Evolutionary conservation across 2,888 invertebrate species (phyloP), one percentile per base, ranked within the genome.

Genomic region (Eupeodes latifasciatus): DNA sequence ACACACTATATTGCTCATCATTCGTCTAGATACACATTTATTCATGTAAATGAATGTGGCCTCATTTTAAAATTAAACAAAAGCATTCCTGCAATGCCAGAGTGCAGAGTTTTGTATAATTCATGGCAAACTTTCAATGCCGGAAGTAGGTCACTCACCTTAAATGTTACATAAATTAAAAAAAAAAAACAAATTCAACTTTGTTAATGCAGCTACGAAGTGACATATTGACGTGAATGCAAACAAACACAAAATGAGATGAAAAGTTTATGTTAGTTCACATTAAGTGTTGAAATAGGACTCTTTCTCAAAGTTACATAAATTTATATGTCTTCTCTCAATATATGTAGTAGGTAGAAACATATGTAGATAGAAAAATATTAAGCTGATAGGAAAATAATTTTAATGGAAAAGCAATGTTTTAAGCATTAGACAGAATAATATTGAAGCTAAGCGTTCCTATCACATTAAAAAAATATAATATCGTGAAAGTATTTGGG

Each of bases 41-140:
- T 67, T 67, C 51, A 67, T 67, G 34, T 67, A 67, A 67, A 67
- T 67, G 67, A 51, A 67, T 67, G 67, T 67, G 67, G 67, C 67
- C 67, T 67, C 67, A 67, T 67, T 67, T 67, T 36, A 51, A 67
- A 67, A 67, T 51, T 67, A 51, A 67, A 67, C 67, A 67, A 67
- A 67, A 51, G 36, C 11, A n/a, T 66, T 66, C 49, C 27, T 27
- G 67, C 51, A 36, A 10, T 49, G 14, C 16, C 51, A 51, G 49
- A 67, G 67, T 67, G 67, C 67, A 67, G 67, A 51, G 51, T 51
- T 67, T 53, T 51, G 51, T 36, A 51, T 67, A 51, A 67, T 67
- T 67, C 67, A 67, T 67, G 51, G 51, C 67, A 67, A 67, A 67
- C 67, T 67, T 67, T 67, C 51, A 51, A 53, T 53, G 67, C 51